Evolutionary conservation across 2,113 vertebrate species (phyloP), one percentile per base, ranked within the genome.

Genomic region (Labrus mixtus): DNA sequence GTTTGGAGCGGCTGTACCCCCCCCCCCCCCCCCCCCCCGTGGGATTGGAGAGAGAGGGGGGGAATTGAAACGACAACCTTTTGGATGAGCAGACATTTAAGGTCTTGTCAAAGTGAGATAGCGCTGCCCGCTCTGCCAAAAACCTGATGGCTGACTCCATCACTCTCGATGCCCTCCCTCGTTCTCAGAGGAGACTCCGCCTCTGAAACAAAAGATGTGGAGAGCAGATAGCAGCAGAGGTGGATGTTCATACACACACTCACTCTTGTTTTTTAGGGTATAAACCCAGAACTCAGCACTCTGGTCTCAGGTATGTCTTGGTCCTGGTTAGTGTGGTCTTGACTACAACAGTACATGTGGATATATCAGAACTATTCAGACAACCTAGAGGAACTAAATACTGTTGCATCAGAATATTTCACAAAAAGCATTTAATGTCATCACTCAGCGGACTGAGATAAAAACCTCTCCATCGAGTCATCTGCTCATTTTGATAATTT

Each of bases 31-130:
- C 50, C 65, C 62, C 60, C 50, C 65, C 70, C 4, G 73, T 61
- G 20, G 68, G 48, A 82, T 59, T 69, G 71, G 43, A 78, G 64
- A 71, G 43, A 78, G 64, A 71, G 22, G 17, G 70, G 25, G 45
- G 25, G 87, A 74, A 84, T 83, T 85, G 29, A 85, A 87, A 81
- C 76, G 41, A 58, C 70, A 77, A 72, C 50, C 82, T 73, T 73
- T 68, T 78, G 37, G 68, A 81, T 62, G 62, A 61, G 53, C 78
- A 53, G 77, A 73, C 73, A 66, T 79, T 84, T 89, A 79, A 63
- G 56, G 60, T n/a, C 61, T 56, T 77, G 82, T 82, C 64, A 63
- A 68, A 77, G 68, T 39, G 50, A 79, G 72, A 79, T 76, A 68
- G 78, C 59, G 23, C 60, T 61, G 22, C n/a, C 17, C 10, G 65